These are phyloP conservation scores for Phylloscopus trochilus DNA, from an alignment of 2,113 vertebrate species.

Conservation along the genomic window DNA sequence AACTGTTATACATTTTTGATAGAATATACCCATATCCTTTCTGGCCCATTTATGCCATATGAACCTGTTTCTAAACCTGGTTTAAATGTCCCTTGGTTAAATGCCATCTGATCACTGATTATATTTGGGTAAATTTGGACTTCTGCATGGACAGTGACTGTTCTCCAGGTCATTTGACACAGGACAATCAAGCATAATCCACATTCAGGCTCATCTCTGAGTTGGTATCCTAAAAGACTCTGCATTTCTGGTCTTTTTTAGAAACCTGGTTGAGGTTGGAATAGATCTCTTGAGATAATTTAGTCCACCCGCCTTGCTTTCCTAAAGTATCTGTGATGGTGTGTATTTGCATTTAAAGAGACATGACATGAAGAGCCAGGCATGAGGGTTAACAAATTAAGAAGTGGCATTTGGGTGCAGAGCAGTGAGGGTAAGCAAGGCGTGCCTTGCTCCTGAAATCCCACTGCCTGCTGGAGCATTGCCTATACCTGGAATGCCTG, in stretches of 20 bases:
- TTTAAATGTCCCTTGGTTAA: background rate
- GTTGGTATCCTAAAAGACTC: background rate
- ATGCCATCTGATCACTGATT: background rate
- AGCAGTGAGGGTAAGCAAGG: background rate
- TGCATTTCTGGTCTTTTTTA: background rate
- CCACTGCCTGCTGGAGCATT: background rate
- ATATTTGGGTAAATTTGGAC: background rate
- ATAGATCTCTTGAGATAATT: background rate
- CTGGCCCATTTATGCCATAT: background rate
- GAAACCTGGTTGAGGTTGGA: background rate
- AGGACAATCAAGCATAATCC: background rate
- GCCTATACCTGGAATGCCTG: background rate
- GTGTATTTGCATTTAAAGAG: background rate
- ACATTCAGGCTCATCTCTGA: background rate
- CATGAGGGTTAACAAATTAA: background rate
- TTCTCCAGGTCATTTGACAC: background rate
- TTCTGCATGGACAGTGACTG: background rate
- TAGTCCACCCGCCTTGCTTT: background rate
- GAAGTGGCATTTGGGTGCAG: background rate
- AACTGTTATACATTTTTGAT: background rate
- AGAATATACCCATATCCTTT: background rate
- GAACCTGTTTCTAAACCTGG: background rate
- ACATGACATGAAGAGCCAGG: background rate
- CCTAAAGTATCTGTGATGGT: background rate
- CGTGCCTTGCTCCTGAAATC: background rate